Evolutionary conservation across 2,888 invertebrate genomes (phyloP), one percentile per base, ranked within the genome.

Genomic region (Drosophila nr. medialis): DNA sequence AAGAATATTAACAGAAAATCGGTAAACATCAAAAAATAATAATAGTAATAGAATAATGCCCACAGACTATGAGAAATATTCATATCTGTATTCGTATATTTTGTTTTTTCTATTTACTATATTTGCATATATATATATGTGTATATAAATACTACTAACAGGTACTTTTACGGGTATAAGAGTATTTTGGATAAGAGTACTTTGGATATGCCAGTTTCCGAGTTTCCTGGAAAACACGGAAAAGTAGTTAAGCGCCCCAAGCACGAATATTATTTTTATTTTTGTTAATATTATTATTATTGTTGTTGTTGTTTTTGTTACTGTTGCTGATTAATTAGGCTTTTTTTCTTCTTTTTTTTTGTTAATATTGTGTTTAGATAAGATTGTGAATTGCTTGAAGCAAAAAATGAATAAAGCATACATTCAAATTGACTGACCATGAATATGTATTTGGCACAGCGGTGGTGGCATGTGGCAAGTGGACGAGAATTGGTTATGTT

Each of bases 321-420:
- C 50, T 58, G 48, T 61, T 81, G 59, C 66, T 81, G 69, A 81
- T 77, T 72, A 80, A 77, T 81, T 83, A 50, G 54, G 61, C 58
- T 60, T 56, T 83, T 75, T 83, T 40, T n/a, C 0, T n/a, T 11
- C 1, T 21, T n/a, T 11, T 42, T 40, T 42, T 13, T 24, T 34
- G 13, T 1, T 54, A 56, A 40, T 59, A 50, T 66, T 53, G 34
- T 42, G 55, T 21, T 48, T 34, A n/a, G 80, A 77, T 77, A 69
- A 77, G 76, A 74, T 73, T 67, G 48, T 45, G 56, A 29, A 36
- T 38, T 13, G 62, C 4, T 34, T 29, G 13, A 1, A 21, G 38
- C 5, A 6, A 18, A 13, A 63, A 63, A 58, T 45, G 21, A 18
- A 15, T 21, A 30, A 29, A 21, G 27, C 24, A 32, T 51, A 24